Conservation (phyloP, 2,113 vertebrate species). For the Galeopterus variegatus region DNA sequence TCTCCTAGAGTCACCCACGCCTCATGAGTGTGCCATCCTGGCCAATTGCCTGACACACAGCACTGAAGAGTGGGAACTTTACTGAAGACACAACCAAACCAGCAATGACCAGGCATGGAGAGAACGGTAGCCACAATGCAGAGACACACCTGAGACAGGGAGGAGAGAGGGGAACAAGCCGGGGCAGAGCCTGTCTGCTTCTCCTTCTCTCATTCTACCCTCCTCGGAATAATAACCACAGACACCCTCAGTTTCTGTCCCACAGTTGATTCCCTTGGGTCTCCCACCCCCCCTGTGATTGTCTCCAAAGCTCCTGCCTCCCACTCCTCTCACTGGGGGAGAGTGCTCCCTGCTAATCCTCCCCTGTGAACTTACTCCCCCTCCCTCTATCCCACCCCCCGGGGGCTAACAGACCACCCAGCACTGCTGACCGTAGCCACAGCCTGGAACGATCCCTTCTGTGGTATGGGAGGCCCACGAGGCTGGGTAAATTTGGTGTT, state of each 20-base stretch:
- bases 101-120: background rate
- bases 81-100: background rate
- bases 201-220: no score
- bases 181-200: background rate
- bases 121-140: accelerated
- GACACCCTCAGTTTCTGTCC: background rate
- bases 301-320: background rate
- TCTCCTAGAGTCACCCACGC: background rate
- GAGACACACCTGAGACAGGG: background rate
- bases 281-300: background rate
- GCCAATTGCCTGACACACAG: background rate
- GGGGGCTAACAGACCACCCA: background rate
- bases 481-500: background rate
- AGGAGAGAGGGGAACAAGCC: background rate
- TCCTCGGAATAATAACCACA: background rate
- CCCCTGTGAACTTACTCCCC: no score
- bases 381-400: background rate
- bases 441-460: background rate
- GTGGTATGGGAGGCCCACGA: accelerated
- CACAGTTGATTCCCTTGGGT: background rate
- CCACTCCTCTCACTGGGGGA: accelerated
- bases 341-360: no score
- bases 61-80: background rate
- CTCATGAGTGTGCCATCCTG: background rate
- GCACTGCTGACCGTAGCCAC: accelerated